Evolutionary conservation across 1,140 invertebrate genomes (phyloP).

Genomic region (Nasonia vitripennis): DNA sequence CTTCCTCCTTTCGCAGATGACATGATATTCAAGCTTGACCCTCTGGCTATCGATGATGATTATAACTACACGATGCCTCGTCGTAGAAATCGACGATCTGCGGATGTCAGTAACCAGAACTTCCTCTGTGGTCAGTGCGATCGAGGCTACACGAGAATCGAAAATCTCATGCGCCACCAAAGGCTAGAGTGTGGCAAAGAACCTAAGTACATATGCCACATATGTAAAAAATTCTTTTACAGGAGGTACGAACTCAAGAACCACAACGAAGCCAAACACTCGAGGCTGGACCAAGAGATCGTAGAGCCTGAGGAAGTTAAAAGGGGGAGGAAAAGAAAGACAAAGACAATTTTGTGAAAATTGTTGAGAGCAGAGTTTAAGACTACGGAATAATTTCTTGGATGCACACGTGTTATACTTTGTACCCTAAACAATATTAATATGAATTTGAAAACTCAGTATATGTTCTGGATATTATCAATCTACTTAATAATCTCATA

Average conservation of each 20-base stretch:
- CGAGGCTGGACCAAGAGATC: no score
- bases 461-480: no score
- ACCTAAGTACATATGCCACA: slow-evolving; percentile 52
- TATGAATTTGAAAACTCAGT: no score
- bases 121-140: slow-evolving; percentile 70
- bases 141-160: slow-evolving; percentile 71
- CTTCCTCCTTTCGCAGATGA: no score
- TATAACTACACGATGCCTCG: not conserved
- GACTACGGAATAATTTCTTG: no score
- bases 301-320: no score
- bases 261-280: slow-evolving; percentile 53
- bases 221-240: slow-evolving; percentile 56
- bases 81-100: not conserved
- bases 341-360: no score
- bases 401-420: no score
- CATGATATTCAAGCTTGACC: not conserved
- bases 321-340: no score
- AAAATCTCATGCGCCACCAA: slow-evolving; percentile 69
- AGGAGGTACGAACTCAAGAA: slow-evolving; percentile 59
- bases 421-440: no score
- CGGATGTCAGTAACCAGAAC: not conserved
- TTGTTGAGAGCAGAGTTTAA: no score
- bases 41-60: slow-evolving; percentile 4
- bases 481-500: no score
- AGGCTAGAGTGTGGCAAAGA: slow-evolving; percentile 64